These are phyloP conservation scores for Geodia barretti DNA, from an alignment of 37 sponge, comb jelly and placozoan genomes.

Conservation along the genomic window DNA sequence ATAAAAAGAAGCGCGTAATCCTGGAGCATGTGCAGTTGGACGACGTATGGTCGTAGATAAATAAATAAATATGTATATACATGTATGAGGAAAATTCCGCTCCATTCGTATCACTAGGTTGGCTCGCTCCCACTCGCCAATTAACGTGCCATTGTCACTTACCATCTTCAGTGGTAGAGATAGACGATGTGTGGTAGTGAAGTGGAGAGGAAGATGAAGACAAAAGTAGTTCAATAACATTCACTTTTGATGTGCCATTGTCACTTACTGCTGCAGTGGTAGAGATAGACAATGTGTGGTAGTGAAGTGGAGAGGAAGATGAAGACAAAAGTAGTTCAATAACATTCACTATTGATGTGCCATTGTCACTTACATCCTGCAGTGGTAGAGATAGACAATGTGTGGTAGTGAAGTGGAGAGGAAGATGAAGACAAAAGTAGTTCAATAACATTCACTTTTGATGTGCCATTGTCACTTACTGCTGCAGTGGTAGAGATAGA, in stretches of 20 bases:
- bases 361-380: not conserved
- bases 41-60: too few relatives aligned
- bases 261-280: not conserved
- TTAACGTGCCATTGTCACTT: not conserved
- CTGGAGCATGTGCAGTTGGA: too few relatives aligned
- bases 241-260: not conserved
- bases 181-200: not conserved
- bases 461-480: constrained; percentile 3
- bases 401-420: not conserved
- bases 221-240: not conserved
- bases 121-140: too few relatives aligned
- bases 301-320: not conserved
- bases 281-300: not conserved
- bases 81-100: too few relatives aligned
- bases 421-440: not conserved
- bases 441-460: not conserved
- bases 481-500: not conserved
- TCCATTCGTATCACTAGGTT: too few relatives aligned
- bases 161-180: not conserved
- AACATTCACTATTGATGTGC: too few relatives aligned
- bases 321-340: too few relatives aligned
- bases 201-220: not conserved
- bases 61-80: too few relatives aligned
- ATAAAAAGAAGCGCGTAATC: too few relatives aligned
- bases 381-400: not conserved